Conservation (phyloP, 1,140 invertebrate genomes). For the Neodiprion pinetum region DNA sequence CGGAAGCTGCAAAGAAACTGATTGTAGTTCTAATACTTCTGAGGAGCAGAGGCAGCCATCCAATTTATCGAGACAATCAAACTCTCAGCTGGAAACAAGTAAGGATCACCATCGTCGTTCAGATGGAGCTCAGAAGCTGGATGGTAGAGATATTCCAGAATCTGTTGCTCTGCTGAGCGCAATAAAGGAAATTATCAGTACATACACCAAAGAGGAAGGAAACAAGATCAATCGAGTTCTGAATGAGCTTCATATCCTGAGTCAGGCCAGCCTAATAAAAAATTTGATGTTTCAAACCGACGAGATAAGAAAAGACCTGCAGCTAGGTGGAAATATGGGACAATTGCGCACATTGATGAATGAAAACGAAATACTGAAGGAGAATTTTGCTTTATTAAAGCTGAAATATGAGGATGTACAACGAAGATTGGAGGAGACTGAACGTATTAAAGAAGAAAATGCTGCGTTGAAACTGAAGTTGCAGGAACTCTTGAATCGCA, state of each 20-base stretch:
- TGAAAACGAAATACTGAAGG: constrained; percentile 47
- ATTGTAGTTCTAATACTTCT: constrained; percentile 41
- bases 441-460: constrained; percentile 49
- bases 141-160: constrained; percentile 37
- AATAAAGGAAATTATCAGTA: constrained; percentile 48
- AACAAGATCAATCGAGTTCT: constrained; percentile 47
- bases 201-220: constrained; percentile 47
- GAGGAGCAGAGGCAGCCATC: constrained; percentile 52
- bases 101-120: constrained; percentile 26
- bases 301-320: constrained; percentile 46
- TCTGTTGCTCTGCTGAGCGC: constrained; percentile 41
- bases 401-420: constrained; percentile 43
- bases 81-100: constrained; percentile 25
- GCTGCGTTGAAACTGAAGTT: constrained; percentile 45
- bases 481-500: constrained; percentile 35
- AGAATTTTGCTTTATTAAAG: constrained; percentile 44
- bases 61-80: constrained; percentile 35
- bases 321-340: constrained; percentile 36
- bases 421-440: constrained; percentile 40
- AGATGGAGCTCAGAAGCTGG: constrained; percentile 25
- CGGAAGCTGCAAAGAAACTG: constrained; percentile 37
- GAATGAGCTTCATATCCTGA: constrained; percentile 47
- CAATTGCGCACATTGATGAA: constrained; percentile 38
- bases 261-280: constrained; percentile 49
- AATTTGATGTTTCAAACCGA: constrained; percentile 47